Evolutionary conservation across 2,888 invertebrate species (phyloP), one percentile per base, ranked within the genome.

Genomic region (Hedya salicella): DNA sequence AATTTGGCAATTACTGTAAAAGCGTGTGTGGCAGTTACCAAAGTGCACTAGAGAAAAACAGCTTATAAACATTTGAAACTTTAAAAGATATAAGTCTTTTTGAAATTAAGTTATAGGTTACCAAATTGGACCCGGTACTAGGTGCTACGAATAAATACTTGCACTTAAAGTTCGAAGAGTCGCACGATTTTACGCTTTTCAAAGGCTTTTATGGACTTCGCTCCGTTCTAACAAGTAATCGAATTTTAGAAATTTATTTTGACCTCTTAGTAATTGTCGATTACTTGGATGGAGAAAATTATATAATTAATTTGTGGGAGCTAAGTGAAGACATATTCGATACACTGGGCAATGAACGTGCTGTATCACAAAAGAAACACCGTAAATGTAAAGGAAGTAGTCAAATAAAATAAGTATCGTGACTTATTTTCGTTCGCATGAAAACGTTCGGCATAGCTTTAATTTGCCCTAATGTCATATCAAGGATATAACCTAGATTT

Each of bases 1-100:
- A 68, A 70, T 74, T 71, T 40, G 71, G 49, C 68, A 68, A 74
- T 72, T 70, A 71, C 65, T 14, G 56, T 56, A 60, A 69, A 68
- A 67, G 63, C 57, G 57, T 42, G 64, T 62, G 69, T 53, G 57
- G 56, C 48, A 50, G 67, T 67, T 67, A 67, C 60, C 16, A 17
- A 2, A 32, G 1, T 11, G 6, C 13, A 3, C 3, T 13, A 13
- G 19, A 36, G 3, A 36, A 1, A 8, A 36, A n/a, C 17, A 8
- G 6, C 5, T 36, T 13, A 36, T n/a, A 1, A 6, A 4, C 11
- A 17, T 36, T 36, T 3, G n/a, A 11, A 36, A n/a, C n/a, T 48
- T 21, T 3, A 4, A 36, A 9, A 1, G 11, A 8, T 36, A 36
- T 36, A 36, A 2, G 36, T 36, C 36, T 36, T 9, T 36, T 36